Base-by-base conservation (phyloP, 1,140 invertebrate species). In the Brachionus sp. region DNA sequence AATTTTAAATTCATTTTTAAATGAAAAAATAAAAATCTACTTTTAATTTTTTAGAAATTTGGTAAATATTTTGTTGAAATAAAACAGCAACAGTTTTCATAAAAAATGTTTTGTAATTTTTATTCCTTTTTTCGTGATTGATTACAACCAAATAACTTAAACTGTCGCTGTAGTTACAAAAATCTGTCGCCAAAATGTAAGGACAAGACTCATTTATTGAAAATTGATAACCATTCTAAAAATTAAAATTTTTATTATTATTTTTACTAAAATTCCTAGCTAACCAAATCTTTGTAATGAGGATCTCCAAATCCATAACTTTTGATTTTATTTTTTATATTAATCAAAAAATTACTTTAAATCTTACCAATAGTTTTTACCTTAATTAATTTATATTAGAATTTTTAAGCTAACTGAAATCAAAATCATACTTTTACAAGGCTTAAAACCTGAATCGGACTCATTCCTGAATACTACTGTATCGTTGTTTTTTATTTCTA, bases 231-330 rank as follows among this genome's bases (percentile, higher is more conserved):
- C 75, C 75, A 37, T 78, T 46, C 75, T 78, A 13, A 33, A 50
- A 33, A 19, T 2, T 3, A 50, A 16, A 37, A 37, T 19, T 19
- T 1, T 1, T 1, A n/a, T 42, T 7, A 75, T 6, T 9, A 50
- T 10, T 75, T 42, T 12, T 29, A 7, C n/a, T 70, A 70, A 16
- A 70, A 75, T 19, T 66, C 29, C 33, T 33, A n/a, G 44, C 13
- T 53, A 53, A 78, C 75, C 10, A 78, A 78, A 35, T 42, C 16
- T 50, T 5, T 53, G 37, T 78, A 78, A 62, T 78, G 75, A 78
- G 75, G 75, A 53, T 78, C 75, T 19, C 75, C 75, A 50, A 57
- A 78, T 0, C 75, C 75, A 78, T 78, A 78, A 62, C 75, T 78
- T 68, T 68, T n/a, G 13, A 37, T 50, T 13, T 2, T 12, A 3